These are phyloP conservation scores for Sabatieria punctata DNA, from an alignment of 2,888 invertebrate genomes.

Conservation along the genomic window DNA sequence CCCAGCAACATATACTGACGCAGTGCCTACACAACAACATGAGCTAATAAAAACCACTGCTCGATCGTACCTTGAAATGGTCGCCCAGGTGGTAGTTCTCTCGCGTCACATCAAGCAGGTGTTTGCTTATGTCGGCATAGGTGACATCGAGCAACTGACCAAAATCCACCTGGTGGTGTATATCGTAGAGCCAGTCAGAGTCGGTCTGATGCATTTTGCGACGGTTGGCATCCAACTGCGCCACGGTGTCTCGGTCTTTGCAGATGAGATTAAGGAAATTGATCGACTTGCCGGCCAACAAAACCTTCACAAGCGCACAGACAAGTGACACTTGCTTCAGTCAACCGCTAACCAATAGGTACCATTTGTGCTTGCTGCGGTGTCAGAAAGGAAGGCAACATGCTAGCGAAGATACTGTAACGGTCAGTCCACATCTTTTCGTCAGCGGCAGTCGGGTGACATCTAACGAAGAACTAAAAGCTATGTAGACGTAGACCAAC, in stretches of 20 bases:
- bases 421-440: no score
- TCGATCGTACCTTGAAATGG: neutral
- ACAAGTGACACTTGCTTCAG: no score
- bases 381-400: no score
- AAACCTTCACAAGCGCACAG: neutral
- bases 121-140: neutral
- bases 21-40: constrained; percentile 54
- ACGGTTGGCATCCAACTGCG: neutral
- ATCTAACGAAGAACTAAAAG: no score
- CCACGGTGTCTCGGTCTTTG: neutral
- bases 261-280: neutral
- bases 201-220: neutral
- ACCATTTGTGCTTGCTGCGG: no score
- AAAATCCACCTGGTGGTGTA: no score
- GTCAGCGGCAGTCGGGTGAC: no score
- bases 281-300: neutral
- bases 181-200: neutral
- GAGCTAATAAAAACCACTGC: neutral
- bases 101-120: neutral
- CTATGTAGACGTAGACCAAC: no score
- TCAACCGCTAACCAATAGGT: no score
- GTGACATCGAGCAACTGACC: no score
- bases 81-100: neutral
- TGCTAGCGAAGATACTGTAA: no score
- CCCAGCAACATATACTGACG: constrained; percentile 73